Conservation (phyloP, 2,888 invertebrate genomes). For the Drosophila villosipedis region DNA sequence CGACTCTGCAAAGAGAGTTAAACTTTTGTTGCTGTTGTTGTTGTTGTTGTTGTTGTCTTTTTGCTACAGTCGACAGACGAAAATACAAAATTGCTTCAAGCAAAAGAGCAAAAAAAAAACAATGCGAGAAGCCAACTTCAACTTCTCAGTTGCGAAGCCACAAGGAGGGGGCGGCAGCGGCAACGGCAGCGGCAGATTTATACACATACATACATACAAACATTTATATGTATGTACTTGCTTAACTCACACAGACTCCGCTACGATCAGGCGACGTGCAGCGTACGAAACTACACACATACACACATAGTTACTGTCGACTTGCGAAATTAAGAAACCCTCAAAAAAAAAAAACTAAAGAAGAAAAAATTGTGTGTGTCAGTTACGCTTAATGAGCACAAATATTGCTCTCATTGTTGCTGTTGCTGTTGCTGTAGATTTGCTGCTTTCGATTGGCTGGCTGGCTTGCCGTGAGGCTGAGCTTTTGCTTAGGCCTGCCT, state of each 20-base stretch:
- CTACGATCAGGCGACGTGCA: slow-evolving; percentile 17
- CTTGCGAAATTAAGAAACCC: slow-evolving; percentile 80
- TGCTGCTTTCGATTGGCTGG: slow-evolving; percentile 76
- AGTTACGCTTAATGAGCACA: slow-evolving; percentile 84
- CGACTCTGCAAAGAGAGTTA: slow-evolving; percentile 15
- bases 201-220: slow-evolving; percentile 3
- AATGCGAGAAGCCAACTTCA: slow-evolving; percentile 66
- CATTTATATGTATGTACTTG: slow-evolving; percentile 1
- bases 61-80: slow-evolving; percentile 47
- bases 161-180: slow-evolving; percentile 36
- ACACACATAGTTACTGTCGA: slow-evolving; percentile 65
- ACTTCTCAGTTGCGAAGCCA: slow-evolving; percentile 59
- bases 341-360: slow-evolving; percentile 58
- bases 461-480: slow-evolving; percentile 61
- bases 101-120: slow-evolving; percentile 60
- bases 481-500: slow-evolving; percentile 2
- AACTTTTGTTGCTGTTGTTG: slow-evolving; percentile 18
- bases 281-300: slow-evolving; percentile 6
- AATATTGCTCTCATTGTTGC: slow-evolving; percentile 80
- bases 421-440: slow-evolving; percentile 75
- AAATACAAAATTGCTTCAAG: slow-evolving; percentile 73
- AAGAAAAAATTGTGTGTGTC: slow-evolving; percentile 79
- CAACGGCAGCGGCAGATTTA: slow-evolving; percentile 34
- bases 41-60: slow-evolving; percentile 15
- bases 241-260: slow-evolving; percentile 56